phyloP scores from a whole-genome alignment of 1,140 invertebrate genomes.

The Monochamus saltuarius region DNA sequence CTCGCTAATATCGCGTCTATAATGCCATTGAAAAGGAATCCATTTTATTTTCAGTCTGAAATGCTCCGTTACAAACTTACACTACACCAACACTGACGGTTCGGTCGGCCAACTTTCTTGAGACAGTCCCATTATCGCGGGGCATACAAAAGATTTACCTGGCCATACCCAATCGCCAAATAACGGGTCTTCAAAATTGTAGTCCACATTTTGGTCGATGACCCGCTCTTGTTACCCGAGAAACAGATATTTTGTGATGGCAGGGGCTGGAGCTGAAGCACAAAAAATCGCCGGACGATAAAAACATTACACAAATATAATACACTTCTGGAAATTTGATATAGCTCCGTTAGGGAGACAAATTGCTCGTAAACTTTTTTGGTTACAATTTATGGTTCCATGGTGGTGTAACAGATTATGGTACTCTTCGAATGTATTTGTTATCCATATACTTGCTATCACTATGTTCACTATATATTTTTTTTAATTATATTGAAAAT shows the following conservation, averaged over 20 bases:
- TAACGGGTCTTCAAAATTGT: constrained; percentile 38
- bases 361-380: no score
- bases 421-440: no score
- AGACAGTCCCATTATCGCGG: background rate
- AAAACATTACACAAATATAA: no score
- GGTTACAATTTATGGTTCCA: no score
- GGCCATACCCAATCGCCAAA: constrained; percentile 31
- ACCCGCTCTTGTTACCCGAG: constrained; percentile 23
- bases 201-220: constrained; percentile 39
- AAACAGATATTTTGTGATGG: constrained; percentile 10
- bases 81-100: constrained; percentile 18
- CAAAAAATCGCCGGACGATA: background rate
- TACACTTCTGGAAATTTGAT: no score
- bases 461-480: no score
- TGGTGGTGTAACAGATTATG: no score
- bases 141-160: constrained; percentile 8
- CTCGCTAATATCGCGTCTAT: no score
- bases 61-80: constrained; percentile 32
- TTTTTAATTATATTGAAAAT: no score
- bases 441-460: no score
- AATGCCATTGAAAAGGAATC: constrained; percentile 35
- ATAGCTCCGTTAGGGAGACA: no score
- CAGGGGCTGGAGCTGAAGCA: background rate
- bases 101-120: constrained; percentile 1
- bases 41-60: constrained; percentile 37